A percentile compares a stretch with the other conserved stretches of the same genome.
Evolutionary conservation across 2,888 invertebrate species (phyloP).

Genomic region (Plagiodera versicolora): DNA sequence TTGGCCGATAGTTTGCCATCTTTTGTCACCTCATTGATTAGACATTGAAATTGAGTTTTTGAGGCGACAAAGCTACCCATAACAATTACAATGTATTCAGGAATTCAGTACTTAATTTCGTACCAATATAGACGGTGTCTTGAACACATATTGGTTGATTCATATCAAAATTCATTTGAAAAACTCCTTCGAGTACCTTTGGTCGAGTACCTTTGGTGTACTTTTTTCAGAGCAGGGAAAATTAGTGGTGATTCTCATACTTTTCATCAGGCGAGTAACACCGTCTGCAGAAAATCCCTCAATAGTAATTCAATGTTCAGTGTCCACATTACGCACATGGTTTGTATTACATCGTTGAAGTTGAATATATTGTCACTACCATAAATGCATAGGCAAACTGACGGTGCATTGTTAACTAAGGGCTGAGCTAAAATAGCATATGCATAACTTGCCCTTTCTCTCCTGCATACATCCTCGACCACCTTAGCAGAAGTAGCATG

Average conservation of each 20-base stretch:
- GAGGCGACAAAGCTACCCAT: not conserved
- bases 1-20: too few species aligned
- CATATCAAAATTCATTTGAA: not conserved
- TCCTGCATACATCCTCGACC: not conserved
- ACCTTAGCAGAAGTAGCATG: not conserved
- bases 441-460: not conserved
- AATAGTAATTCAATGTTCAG: conserved; percentile 14
- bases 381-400: conserved; percentile 27
- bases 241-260: conserved; percentile 11
- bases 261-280: conserved; percentile 11
- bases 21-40: conserved; percentile 30
- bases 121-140: conserved; percentile 16
- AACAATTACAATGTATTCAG: conserved; percentile 3
- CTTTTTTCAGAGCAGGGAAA: not conserved
- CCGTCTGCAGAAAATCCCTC: conserved; percentile 21
- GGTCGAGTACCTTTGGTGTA: too few species aligned
- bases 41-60: not conserved
- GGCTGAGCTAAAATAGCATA: conserved; percentile 28
- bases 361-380: conserved; percentile 28
- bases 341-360: too few species aligned
- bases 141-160: conserved; percentile 9
- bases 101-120: conserved; percentile 12
- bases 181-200: too few species aligned
- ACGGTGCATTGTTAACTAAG: conserved; percentile 13
- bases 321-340: too few species aligned